phyloP scores from a whole-genome alignment of 2,797 vertebrate species.

The Pyrocephalus nanus region DNA sequence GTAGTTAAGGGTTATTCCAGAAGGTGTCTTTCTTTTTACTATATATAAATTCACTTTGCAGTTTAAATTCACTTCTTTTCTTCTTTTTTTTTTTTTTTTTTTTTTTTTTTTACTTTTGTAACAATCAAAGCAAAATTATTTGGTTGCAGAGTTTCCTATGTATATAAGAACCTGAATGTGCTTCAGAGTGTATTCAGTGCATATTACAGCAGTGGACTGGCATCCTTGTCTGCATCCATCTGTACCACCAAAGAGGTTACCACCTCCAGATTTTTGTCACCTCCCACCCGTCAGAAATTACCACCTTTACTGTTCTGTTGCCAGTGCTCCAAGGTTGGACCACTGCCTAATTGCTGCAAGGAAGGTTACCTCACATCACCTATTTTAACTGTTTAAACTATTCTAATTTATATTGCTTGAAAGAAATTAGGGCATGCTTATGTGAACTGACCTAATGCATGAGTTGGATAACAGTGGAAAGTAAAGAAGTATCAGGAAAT shows the following conservation, averaged over 20 bases:
- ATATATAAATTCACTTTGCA: not conserved
- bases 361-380: not conserved
- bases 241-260: not conserved
- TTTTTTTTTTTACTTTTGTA: not conserved
- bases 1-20: not conserved
- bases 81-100: too few relatives aligned
- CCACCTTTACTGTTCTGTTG: slow-evolving; percentile 3
- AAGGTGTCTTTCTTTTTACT: not conserved
- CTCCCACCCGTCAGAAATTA: not conserved
- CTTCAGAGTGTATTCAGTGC: not conserved
- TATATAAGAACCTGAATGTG: not conserved
- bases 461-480: not conserved
- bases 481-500: not conserved
- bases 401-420: not conserved
- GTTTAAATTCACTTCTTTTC: not conserved
- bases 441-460: not conserved
- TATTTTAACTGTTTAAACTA: not conserved
- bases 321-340: not conserved
- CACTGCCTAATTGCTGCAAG: not conserved
- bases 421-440: not conserved
- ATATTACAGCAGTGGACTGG: not conserved
- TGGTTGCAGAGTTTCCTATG: not conserved
- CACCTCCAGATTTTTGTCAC: slow-evolving; percentile 13
- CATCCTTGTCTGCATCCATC: not conserved
- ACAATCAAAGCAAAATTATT: not conserved